Conservation (phyloP, 2,113 vertebrate genomes). For the Eulacestoma nigropectus region DNA sequence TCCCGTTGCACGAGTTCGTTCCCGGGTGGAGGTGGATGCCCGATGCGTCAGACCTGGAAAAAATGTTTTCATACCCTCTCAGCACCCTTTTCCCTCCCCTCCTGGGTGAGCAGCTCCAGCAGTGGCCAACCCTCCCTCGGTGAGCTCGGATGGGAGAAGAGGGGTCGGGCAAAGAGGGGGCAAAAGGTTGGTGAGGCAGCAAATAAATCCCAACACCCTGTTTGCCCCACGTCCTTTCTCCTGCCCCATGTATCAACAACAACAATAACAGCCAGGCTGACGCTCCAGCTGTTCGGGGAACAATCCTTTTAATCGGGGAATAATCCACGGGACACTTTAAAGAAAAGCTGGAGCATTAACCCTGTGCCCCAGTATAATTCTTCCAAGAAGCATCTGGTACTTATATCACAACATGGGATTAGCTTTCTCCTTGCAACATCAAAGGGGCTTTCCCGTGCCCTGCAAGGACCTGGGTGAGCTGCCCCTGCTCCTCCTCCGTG, state of each 20-base stretch:
- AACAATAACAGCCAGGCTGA: slow-evolving; percentile 29
- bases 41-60: fast-evolving
- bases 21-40: neutral
- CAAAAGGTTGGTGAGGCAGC: neutral
- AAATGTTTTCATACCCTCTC: neutral
- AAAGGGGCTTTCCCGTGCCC: slow-evolving; percentile 27
- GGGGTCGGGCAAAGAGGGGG: neutral
- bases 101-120: neutral
- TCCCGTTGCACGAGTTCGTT: fast-evolving
- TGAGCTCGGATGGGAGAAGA: neutral
- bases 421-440: slow-evolving; percentile 46
- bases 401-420: slow-evolving; percentile 61
- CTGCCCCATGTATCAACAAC: neutral
- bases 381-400: slow-evolving; percentile 60
- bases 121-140: neutral
- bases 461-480: neutral
- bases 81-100: neutral
- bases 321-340: slow-evolving; percentile 68
- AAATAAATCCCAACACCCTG: slow-evolving; percentile 56
- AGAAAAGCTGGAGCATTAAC: slow-evolving; percentile 71
- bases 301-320: slow-evolving; percentile 65
- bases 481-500: neutral
- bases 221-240: neutral
- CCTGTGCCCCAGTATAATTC: slow-evolving; percentile 68
- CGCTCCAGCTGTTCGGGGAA: slow-evolving; percentile 25